Conservation (phyloP, 2,113 vertebrate genomes). For the Alaudala cheleensis region DNA sequence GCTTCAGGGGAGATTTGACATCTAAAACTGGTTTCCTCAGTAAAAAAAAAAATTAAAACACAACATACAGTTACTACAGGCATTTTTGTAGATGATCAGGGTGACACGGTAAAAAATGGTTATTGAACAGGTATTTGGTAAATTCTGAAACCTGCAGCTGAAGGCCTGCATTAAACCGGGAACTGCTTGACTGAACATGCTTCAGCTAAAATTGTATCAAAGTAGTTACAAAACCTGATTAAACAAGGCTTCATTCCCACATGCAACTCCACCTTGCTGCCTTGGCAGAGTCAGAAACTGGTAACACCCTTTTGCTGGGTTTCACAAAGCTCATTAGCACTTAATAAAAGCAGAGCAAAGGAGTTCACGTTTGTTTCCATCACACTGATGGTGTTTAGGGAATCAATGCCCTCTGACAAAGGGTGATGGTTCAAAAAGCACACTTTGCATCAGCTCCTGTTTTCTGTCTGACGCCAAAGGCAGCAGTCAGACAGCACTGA, state of each 20-base stretch:
- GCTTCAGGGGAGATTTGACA: not conserved
- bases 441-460: not conserved
- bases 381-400: not conserved
- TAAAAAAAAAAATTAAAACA: not conserved
- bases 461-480: not conserved
- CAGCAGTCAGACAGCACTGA: not conserved
- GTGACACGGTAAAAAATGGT: not conserved
- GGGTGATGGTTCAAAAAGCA: not conserved
- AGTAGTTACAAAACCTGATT: conserved; percentile 69
- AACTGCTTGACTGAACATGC: conserved; percentile 66
- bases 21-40: not conserved
- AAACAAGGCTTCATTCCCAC: conserved; percentile 73
- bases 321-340: conserved; percentile 4
- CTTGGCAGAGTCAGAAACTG: conserved; percentile 46
- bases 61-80: not conserved
- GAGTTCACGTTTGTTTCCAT: conserved; percentile 29
- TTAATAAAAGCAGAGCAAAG: not conserved
- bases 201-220: conserved; percentile 60
- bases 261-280: conserved; percentile 68
- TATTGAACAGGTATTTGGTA: not conserved
- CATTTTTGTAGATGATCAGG: not conserved
- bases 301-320: conserved; percentile 61
- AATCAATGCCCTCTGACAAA: not conserved
- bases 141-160: not conserved
- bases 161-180: not conserved